Evolutionary conservation across 2,797 vertebrate genomes (phyloP), one percentile per base, ranked within the genome.

Genomic region (Pantherophis vulpinus): DNA sequence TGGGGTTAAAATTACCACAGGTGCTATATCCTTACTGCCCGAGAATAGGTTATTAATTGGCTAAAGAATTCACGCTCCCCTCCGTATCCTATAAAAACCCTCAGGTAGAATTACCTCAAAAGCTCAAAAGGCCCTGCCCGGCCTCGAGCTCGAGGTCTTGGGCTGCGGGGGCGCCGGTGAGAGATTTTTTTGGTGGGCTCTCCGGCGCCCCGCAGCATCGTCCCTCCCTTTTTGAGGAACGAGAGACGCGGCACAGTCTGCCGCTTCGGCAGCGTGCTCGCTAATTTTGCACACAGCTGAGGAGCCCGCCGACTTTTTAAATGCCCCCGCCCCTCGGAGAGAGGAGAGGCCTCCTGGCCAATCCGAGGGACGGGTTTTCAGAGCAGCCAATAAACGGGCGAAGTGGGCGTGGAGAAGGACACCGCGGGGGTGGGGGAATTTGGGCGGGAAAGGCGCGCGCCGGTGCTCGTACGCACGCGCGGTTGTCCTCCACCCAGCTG

Each of bases 191-290:
- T 42, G 4, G 10, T 1, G 8, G 29, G 18, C 16, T 20, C 16
- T 23, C 70, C 70, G 37, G 37, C 37, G 20, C 74, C 74, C 74
- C 74, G 18, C 37, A 79, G 37, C 74, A 2, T 11, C 32, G 32
- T 42, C 16, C 32, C 18, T 42, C 32, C 32, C 18, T 4, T 83
- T 83, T 25, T 7, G 20, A 47, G 37, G 74, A 23, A 25, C 4
- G 20, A 47, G 9, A 47, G 20, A 25, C 20, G 20, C 20, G 9
- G 9, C 9, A 10, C 5, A 59, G 6, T 1, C 27, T 2, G 4
- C 66, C 2, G n/a, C 14, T 3, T 18, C 6, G 1, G 0, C 9
- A 11, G 9, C 9, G 0, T 10, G 10, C 74, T 23, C 0, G 74
- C 74, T 47, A 2, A 5, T 25, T 74, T 74, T 3, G 0, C 14